These are phyloP conservation scores for Mohoua ochrocephala DNA, from an alignment of 2,113 vertebrate species.

Conservation along the genomic window DNA sequence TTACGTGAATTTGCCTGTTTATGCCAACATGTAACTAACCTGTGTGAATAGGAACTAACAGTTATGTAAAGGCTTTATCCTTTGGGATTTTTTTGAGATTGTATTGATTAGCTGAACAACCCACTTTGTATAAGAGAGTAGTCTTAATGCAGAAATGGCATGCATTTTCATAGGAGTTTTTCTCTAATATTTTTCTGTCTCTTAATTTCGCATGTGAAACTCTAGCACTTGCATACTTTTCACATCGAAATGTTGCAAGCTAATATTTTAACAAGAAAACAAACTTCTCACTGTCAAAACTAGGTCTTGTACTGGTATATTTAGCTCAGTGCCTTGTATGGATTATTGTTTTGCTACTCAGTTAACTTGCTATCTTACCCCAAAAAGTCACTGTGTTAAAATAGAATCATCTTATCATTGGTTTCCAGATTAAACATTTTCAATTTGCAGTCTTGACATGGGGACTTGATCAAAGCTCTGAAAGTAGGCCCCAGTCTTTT, in stretches of 20 bases:
- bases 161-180: not conserved
- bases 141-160: not conserved
- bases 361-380: not conserved
- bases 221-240: not conserved
- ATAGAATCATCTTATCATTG: not conserved
- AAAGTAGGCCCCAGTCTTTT: not conserved
- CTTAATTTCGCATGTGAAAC: not conserved
- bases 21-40: not conserved
- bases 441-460: not conserved
- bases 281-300: not conserved
- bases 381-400: not conserved
- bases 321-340: constrained; percentile 11
- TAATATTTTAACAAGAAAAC: not conserved
- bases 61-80: not conserved
- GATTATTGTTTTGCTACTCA: not conserved
- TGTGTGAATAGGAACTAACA: not conserved
- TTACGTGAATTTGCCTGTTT: not conserved
- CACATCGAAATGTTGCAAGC: not conserved
- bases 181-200: not conserved
- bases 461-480: not conserved
- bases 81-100: not conserved
- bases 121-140: not conserved
- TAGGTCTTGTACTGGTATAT: not conserved
- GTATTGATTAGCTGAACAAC: not conserved
- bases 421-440: not conserved